Evolutionary conservation across 2,888 invertebrate species (phyloP), one percentile per base, ranked within the genome.

Genomic region (Polyommatus iphigenia): DNA sequence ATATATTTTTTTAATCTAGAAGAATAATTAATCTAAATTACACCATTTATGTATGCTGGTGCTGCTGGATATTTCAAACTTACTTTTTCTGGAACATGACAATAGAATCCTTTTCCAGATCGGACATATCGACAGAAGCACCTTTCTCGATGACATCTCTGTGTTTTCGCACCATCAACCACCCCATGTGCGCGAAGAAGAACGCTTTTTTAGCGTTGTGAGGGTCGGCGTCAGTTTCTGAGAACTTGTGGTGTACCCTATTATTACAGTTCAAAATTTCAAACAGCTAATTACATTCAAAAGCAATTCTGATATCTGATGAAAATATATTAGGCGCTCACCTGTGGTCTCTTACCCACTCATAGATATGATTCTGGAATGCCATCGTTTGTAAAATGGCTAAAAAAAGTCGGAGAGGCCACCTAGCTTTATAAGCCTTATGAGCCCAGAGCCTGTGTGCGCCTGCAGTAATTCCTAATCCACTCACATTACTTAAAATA

Each of bases 171-270:
- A 97, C 92, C 94, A 98, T 95, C 82, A 99, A 92, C 99, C 99
- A 99, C 29, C 99, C 99, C 87, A 99, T 97, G 89, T 67, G 99
- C 0, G 98, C 96, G 91, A 99, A 99, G 94, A 99, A 99, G 94
- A 99, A 98, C 0, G 99, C 99, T 80, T 98, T 94, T 57, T 95
- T 95, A 0, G 97, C 96, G 86, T 98, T 98, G 88, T 98, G 98
- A 0, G 98, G 98, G 90, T 98, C 98, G 0, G 98, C 98, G 86
- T 98, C 96, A 0, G 98, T 98, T 84, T 97, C 97, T 32, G 97
- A 97, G 90, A 97, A 98, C 90, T 98, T 98, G 89, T 98, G 98
- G 89, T 98, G 98, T 4, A 97, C 98, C 82, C 96, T 94, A 20
- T 20, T 10, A 59, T 20, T 5, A 96, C 4, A 32, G 32, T 32